phyloP scores from a whole-genome alignment of 2,888 invertebrate species.

The Scaptomyza flava region DNA sequence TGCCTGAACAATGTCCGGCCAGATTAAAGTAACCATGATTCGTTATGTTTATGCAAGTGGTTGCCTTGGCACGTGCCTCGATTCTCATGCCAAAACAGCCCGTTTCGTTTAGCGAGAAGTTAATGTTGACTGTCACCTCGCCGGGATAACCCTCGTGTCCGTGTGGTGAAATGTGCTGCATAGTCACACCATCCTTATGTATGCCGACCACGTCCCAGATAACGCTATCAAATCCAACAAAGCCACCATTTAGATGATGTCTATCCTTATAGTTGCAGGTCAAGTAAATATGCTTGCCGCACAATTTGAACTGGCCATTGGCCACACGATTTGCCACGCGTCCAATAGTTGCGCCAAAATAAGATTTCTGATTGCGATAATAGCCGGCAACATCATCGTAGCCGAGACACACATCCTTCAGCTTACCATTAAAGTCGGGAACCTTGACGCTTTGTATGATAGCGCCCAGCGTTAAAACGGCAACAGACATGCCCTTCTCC shows the following conservation, averaged over 20 bases:
- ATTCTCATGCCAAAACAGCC: slow-evolving; percentile 91
- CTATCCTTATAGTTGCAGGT: slow-evolving; percentile 89
- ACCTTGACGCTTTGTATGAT: slow-evolving; percentile 90
- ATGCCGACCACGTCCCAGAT: slow-evolving; percentile 86
- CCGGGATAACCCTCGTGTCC: slow-evolving; percentile 96
- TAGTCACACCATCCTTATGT: slow-evolving; percentile 85
- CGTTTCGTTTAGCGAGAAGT: slow-evolving; percentile 89
- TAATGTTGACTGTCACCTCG: slow-evolving; percentile 89
- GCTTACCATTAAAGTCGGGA: slow-evolving; percentile 90
- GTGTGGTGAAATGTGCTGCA: slow-evolving; percentile 91
- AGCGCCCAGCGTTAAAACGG: slow-evolving; percentile 90
- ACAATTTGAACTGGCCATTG: slow-evolving; percentile 89
- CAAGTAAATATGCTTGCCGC: slow-evolving; percentile 88
- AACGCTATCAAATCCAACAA: slow-evolving; percentile 92
- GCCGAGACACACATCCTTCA: slow-evolving; percentile 92
- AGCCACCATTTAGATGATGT: slow-evolving; percentile 92
- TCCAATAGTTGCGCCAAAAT: slow-evolving; percentile 95
- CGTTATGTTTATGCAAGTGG: slow-evolving; percentile 93
- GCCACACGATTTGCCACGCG: slow-evolving; percentile 93
- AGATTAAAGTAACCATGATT: slow-evolving; percentile 96
- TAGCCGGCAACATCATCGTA: slow-evolving; percentile 92
- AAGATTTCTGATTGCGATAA: slow-evolving; percentile 87
- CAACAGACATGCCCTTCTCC: slow-evolving; percentile 73
- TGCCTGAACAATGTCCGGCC: slow-evolving; percentile 89
- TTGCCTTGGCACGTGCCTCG: slow-evolving; percentile 90